Evolutionary conservation across 1,140 invertebrate genomes (phyloP).

Genomic region (Anoplolepis gracilipes): DNA sequence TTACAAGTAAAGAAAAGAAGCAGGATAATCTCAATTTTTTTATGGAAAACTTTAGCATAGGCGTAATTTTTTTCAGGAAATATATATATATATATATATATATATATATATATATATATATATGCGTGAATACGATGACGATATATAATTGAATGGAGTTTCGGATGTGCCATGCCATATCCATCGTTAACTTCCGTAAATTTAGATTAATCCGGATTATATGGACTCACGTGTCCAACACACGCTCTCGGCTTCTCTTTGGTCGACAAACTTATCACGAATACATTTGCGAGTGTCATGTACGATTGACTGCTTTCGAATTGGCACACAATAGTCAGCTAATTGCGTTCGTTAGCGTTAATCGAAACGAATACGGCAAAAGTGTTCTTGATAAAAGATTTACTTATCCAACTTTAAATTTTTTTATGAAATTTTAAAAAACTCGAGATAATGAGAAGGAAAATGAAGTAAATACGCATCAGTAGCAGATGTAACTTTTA

Average conservation of each 20-base stretch:
- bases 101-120: too few relatives aligned
- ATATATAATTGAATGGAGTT: constrained; percentile 49
- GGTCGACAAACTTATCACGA: constrained; percentile 31
- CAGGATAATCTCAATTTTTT: neutral
- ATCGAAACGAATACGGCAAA: neutral
- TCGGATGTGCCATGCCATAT: neutral
- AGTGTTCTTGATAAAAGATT: neutral
- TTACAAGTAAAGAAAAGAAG: neutral
- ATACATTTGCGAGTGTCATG: neutral
- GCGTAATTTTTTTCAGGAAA: constrained; percentile 9
- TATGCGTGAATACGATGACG: too few relatives aligned
- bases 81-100: too few relatives aligned
- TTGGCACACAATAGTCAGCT: neutral
- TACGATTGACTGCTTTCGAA: constrained; percentile 21
- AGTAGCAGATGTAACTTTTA: neutral
- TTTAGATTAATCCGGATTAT: constrained; percentile 50
- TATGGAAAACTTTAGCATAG: neutral
- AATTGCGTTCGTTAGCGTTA: neutral
- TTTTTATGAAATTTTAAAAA: neutral
- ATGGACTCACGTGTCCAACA: constrained; percentile 18
- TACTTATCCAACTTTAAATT: neutral
- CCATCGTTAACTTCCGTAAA: constrained; percentile 38
- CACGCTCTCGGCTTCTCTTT: neutral
- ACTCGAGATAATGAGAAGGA: neutral
- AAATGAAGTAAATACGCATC: neutral